Percentiles rank a stretch among this genome's conserved stretches.
phyloP scores from a whole-genome alignment of 2,113 vertebrate genomes.

The Centropus unirufus region DNA sequence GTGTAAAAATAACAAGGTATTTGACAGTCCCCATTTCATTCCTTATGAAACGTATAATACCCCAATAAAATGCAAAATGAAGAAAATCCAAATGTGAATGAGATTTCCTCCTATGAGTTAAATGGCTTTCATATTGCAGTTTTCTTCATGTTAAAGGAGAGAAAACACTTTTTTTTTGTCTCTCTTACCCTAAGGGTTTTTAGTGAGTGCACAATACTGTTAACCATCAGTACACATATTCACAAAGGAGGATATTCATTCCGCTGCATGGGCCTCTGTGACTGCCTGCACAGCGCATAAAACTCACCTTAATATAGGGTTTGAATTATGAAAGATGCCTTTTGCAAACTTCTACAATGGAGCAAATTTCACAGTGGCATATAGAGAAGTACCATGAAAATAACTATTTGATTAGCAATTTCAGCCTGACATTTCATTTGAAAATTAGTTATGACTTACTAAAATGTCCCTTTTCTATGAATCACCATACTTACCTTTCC shows the following conservation, averaged over 20 bases:
- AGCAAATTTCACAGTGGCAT: background rate
- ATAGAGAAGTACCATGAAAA: slow-evolving; percentile 2
- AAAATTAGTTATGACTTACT: slow-evolving; percentile 2
- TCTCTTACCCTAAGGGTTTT: background rate
- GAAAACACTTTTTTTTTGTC: background rate
- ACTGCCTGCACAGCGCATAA: background rate
- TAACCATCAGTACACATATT: background rate
- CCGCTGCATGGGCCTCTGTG: background rate
- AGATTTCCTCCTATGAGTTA: background rate
- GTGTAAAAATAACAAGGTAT: background rate
- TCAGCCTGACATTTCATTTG: background rate
- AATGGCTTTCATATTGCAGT: background rate
- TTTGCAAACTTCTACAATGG: background rate
- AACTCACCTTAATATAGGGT: background rate
- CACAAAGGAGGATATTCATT: background rate
- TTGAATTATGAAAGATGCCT: background rate
- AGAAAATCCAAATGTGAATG: background rate
- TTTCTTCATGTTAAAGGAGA: background rate
- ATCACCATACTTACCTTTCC: background rate
- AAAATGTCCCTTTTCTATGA: background rate
- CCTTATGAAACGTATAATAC: background rate
- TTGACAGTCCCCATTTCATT: background rate
- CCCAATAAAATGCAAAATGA: background rate
- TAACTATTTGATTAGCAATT: slow-evolving; percentile 2
- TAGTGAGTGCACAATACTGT: background rate